Conservation (phyloP, 2,113 vertebrate species). For the Thunnus thynnus region DNA sequence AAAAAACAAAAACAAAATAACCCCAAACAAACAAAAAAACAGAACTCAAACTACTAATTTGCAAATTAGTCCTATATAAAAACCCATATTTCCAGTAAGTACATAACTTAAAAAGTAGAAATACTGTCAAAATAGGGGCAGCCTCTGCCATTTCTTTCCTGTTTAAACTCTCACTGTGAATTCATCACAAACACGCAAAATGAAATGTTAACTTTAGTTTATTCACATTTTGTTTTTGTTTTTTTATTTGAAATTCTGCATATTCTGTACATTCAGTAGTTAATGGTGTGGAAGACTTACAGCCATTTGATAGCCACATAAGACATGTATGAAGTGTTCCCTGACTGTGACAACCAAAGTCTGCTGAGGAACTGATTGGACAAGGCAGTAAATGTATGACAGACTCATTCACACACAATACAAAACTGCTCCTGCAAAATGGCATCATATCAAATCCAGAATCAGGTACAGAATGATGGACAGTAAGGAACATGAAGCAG, state of each 20-base stretch:
- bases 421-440: slow-evolving; percentile 38
- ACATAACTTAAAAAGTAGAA: neutral
- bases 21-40: too few relatives aligned
- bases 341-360: slow-evolving; percentile 53
- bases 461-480: neutral
- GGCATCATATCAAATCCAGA: slow-evolving; percentile 10
- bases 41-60: neutral
- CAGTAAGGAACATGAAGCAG: neutral
- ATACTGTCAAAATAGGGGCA: neutral
- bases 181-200: neutral
- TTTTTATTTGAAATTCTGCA: slow-evolving; percentile 71
- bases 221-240: slow-evolving; percentile 66
- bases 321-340: slow-evolving; percentile 46
- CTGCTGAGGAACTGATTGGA: slow-evolving; percentile 32
- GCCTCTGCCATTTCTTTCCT: neutral
- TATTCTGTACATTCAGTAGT: slow-evolving; percentile 81
- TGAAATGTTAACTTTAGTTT: slow-evolving; percentile 61
- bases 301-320: slow-evolving; percentile 54
- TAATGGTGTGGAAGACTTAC: slow-evolving; percentile 76
- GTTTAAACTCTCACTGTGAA: neutral
- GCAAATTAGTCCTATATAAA: too few relatives aligned
- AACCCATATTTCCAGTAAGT: too few relatives aligned
- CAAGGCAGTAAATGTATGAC: slow-evolving; percentile 29
- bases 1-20: too few relatives aligned
- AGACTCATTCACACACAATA: slow-evolving; percentile 26